Percentiles rank a stretch among this genome's conserved stretches.
These are phyloP conservation scores for Drosophila picticornis DNA, from an alignment of 2,888 invertebrate genomes.

Conservation along the genomic window DNA sequence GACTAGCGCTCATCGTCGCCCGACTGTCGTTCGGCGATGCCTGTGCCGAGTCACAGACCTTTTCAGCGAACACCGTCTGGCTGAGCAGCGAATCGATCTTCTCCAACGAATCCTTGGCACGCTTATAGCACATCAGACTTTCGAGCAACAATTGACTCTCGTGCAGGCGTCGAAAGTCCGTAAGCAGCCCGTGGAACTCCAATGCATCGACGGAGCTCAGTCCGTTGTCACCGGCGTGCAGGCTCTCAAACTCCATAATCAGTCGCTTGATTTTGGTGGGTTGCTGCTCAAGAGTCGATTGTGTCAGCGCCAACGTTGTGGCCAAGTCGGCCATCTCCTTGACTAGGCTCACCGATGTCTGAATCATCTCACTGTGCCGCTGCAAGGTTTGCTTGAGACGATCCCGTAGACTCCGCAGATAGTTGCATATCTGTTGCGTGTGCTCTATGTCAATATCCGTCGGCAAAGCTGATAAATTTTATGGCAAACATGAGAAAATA, in stretches of 20 bases:
- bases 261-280: constrained; percentile 65
- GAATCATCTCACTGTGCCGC: constrained; percentile 65
- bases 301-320: constrained; percentile 34
- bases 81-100: constrained; percentile 54
- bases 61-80: background rate
- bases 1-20: constrained; percentile 22
- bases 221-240: constrained; percentile 22
- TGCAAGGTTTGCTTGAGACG: constrained; percentile 61
- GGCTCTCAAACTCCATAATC: constrained; percentile 71
- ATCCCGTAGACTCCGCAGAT: constrained; percentile 66
- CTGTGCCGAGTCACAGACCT: background rate
- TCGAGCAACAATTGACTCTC: constrained; percentile 69
- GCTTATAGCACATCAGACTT: constrained; percentile 64
- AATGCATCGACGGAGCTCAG: constrained; percentile 26
- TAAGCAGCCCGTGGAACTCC: constrained; percentile 59
- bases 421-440: constrained; percentile 64
- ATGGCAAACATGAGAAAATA: background rate
- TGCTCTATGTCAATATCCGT: constrained; percentile 39
- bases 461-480: constrained; percentile 17
- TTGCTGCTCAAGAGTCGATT: constrained; percentile 17
- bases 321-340: constrained; percentile 74
- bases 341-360: constrained; percentile 65
- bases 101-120: constrained; percentile 71
- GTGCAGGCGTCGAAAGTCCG: constrained; percentile 67
- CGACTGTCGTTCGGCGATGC: constrained; percentile 9